Evolutionary conservation across 2,888 invertebrate species (phyloP).

Genomic region (Pediacus dermestoides): DNA sequence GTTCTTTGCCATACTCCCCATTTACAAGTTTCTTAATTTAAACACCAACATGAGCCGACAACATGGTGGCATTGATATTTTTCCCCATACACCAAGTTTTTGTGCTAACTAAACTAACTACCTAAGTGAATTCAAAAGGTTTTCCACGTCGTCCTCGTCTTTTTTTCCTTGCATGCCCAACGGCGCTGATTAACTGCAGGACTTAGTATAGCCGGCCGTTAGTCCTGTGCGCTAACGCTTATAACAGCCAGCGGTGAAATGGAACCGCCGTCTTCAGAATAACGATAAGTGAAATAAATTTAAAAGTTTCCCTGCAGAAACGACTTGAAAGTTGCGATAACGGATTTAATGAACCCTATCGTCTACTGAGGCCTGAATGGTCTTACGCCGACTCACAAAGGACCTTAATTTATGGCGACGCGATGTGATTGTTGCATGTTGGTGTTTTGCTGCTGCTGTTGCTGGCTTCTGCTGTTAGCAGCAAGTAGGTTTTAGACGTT

Average conservation of each 20-base stretch:
- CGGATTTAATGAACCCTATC: constrained; percentile 51
- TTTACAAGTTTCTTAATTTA: constrained; percentile 4
- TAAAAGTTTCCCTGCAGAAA: constrained; percentile 48
- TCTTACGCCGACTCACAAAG: constrained; percentile 40
- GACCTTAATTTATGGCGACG: constrained; percentile 13
- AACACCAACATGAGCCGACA: no score
- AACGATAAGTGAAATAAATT: constrained; percentile 51
- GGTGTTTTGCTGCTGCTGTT: neutral
- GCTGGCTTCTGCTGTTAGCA: no score
- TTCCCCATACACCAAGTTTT: no score
- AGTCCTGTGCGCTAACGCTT: constrained; percentile 14
- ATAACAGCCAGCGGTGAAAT: constrained; percentile 23
- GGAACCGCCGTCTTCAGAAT: constrained; percentile 38
- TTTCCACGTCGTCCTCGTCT: no score
- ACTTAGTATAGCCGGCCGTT: constrained; percentile 20
- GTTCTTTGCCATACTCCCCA: constrained; percentile 20
- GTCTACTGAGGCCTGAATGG: constrained; percentile 44
- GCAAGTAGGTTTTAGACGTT: no score
- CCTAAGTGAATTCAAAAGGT: no score
- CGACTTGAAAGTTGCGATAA: constrained; percentile 47
- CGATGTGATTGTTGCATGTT: constrained; percentile 12
- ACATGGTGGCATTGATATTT: no score
- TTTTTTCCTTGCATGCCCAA: constrained; percentile 9
- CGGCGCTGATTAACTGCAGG: constrained; percentile 24
- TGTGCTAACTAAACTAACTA: no score